Conservation (phyloP, 2,888 invertebrate genomes). For the Mantis religiosa region DNA sequence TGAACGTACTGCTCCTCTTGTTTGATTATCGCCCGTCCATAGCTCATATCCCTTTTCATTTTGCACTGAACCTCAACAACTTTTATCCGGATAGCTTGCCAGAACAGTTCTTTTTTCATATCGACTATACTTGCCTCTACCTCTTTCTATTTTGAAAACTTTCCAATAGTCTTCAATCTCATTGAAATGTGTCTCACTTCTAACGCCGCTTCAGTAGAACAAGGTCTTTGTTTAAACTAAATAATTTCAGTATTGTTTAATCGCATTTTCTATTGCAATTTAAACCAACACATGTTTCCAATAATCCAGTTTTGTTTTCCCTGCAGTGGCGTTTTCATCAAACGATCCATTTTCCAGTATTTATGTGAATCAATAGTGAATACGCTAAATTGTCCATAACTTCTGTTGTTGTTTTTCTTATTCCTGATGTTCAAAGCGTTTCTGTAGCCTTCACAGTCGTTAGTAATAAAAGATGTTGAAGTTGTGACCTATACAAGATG, state of each 20-base stretch:
- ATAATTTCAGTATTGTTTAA: not conserved
- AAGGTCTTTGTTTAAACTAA: too few relatives aligned
- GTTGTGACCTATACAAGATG: too few relatives aligned
- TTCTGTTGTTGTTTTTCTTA: not conserved
- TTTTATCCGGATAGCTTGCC: not conserved
- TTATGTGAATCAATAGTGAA: not conserved
- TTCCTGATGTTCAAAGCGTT: too few relatives aligned
- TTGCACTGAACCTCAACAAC: not conserved
- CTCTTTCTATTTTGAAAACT: not conserved
- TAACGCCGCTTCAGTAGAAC: not conserved
- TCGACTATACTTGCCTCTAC: not conserved
- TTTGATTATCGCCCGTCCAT: not conserved
- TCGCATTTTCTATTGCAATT: not conserved
- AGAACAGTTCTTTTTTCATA: not conserved
- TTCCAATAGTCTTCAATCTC: not conserved
- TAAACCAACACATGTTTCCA: not conserved
- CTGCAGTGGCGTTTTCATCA: not conserved
- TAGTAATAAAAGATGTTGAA: too few relatives aligned
- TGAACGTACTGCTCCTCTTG: not conserved
- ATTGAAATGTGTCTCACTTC: not conserved
- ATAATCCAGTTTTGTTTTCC: not conserved
- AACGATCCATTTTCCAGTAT: too few relatives aligned
- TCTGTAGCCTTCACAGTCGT: too few relatives aligned
- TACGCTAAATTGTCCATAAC: not conserved
- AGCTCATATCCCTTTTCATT: not conserved